Base-by-base conservation (phyloP, 2,113 vertebrate genomes). In the Gobiocypris rarus region DNA sequence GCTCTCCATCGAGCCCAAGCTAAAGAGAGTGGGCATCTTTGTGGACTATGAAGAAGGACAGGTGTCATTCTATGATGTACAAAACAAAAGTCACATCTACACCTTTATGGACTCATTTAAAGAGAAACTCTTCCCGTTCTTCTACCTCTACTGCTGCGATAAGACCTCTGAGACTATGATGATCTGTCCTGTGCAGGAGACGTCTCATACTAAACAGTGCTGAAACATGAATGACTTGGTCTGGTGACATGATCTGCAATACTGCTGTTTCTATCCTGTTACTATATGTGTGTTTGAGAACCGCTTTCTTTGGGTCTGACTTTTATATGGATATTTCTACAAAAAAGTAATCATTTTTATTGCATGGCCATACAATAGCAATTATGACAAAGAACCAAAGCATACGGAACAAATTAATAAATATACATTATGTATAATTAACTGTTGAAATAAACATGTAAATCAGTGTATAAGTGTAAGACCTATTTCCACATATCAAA, bases 31-130 rank as follows among this genome's bases (percentile, higher is more conserved):
- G 1, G 96, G 97, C 0, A 92, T 97, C 14, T 97, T 96, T 45
- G 87, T 97, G 89, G 96, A 97, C 92, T 95, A 94, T 0, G 96
- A 97, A 58, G 96, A 95, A 8, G 96, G 96, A 1, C 94, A 95
- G 4, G 86, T 97, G 76, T 95, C 96, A 0, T 97, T 97, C 85
- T 97, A 97, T 26, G 95, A 97, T 1, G 92, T 92, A n/a, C 86
- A 65, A 59, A 88, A 88, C n/a, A 86, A 81, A 84, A 91, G 88
- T 8, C 94, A 95, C 58, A 95, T 97, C 85, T 96, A 95, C 52
- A 97, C 96, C 0, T 95, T 97, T 74, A 93, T 88, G 52, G 96
- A 95, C 1, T 92, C 85, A 0, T 96, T 97, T 79, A 93, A 80
- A 0, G 96, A 95, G 82, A 96, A 95, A 87, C 90, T 97, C 1